Conservation (phyloP, 2,888 invertebrate genomes). For the Acanthoscelides obtectus region DNA sequence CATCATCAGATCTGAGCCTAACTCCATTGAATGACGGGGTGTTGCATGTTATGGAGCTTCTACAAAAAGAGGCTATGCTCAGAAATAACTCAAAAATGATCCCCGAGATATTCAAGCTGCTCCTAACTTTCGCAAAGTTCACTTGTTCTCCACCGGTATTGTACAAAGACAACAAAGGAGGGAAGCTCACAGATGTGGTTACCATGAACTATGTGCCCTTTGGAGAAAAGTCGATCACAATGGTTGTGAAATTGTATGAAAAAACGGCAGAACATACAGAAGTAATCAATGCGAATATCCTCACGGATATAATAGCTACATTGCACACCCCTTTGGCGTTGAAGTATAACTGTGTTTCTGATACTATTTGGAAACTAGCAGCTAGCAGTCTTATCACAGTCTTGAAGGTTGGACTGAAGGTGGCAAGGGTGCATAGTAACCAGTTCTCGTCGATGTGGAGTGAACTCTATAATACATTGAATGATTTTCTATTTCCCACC, state of each 20-base stretch:
- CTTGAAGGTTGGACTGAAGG: constrained; percentile 78
- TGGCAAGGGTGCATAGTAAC: constrained; percentile 75
- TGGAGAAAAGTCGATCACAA: constrained; percentile 72
- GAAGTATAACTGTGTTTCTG: constrained; percentile 77
- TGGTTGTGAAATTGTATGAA: constrained; percentile 71
- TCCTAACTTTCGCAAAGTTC: constrained; percentile 63
- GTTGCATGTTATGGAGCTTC: constrained; percentile 78
- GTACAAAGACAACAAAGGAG: constrained; percentile 52
- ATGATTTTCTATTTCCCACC: constrained; percentile 87
- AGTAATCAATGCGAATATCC: constrained; percentile 67
- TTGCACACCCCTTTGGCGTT: constrained; percentile 69
- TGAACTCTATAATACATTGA: constrained; percentile 77
- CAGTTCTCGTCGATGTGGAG: constrained; percentile 79
- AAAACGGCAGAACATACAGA: constrained; percentile 65
- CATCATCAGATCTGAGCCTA: constrained; percentile 70
- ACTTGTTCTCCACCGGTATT: constrained; percentile 63
- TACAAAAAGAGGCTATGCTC: constrained; percentile 71
- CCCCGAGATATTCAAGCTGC: constrained; percentile 62
- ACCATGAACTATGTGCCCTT: constrained; percentile 82
- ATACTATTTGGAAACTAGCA: constrained; percentile 78
- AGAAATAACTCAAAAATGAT: constrained; percentile 57
- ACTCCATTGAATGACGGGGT: constrained; percentile 82
- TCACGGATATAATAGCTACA: constrained; percentile 62
- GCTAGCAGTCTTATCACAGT: constrained; percentile 72
- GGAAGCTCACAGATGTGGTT: constrained; percentile 63